Percentiles rank a stretch among this genome's conserved stretches.
These are phyloP conservation scores for Camponotus floridanus DNA, from an alignment of 1,140 invertebrate species.

Conservation along the genomic window DNA sequence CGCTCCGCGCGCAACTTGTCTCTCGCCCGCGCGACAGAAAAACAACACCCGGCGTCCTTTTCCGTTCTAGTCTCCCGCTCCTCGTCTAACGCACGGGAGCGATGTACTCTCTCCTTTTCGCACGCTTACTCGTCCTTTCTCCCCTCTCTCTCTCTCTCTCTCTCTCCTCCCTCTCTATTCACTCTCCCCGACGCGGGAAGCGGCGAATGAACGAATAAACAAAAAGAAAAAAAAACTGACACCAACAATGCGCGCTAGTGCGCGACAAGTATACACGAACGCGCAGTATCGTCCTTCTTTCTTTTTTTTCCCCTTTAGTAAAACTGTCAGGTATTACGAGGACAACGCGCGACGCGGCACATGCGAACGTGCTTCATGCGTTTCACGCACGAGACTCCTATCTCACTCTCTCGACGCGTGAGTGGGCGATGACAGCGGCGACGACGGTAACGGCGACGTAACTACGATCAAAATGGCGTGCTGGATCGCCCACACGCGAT, in stretches of 20 bases:
- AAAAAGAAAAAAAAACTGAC: constrained; percentile 50
- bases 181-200: background rate
- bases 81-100: constrained; percentile 25
- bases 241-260: constrained; percentile 63
- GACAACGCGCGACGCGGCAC: constrained; percentile 69
- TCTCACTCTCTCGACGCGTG: constrained; percentile 57
- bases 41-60: constrained; percentile 72
- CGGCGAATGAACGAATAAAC: constrained; percentile 13
- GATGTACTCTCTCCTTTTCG: constrained; percentile 1
- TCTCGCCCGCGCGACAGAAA: constrained; percentile 63
- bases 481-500: constrained; percentile 77
- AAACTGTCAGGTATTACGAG: constrained; percentile 67
- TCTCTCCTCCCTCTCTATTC: background rate
- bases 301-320: constrained; percentile 1
- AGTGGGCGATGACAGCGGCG: constrained; percentile 37
- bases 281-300: constrained; percentile 53
- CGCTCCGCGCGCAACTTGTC: constrained; percentile 63
- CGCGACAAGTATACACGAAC: constrained; percentile 40
- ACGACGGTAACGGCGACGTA: constrained; percentile 57
- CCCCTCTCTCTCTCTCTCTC: background rate
- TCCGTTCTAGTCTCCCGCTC: constrained; percentile 26
- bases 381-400: constrained; percentile 68
- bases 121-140: background rate
- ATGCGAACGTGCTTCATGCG: constrained; percentile 65
- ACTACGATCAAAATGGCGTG: constrained; percentile 80